These are phyloP conservation scores for Antheraea mylitta DNA, from an alignment of 1,140 invertebrate genomes.

Conservation along the genomic window DNA sequence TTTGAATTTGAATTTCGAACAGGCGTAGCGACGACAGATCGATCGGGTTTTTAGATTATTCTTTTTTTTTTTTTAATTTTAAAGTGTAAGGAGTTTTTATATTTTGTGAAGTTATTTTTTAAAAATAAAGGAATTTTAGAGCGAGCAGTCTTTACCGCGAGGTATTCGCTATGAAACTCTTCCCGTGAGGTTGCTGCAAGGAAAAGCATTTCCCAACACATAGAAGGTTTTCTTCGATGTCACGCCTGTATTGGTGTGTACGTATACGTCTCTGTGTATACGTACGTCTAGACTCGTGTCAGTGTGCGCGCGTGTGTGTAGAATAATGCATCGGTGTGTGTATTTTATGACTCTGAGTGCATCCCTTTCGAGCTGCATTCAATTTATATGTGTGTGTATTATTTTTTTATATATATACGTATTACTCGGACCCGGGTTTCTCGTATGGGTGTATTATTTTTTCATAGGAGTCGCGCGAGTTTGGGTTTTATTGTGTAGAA, in stretches of 20 bases:
- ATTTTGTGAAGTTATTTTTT: conserved; percentile 38
- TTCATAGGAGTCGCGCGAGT: conserved; percentile 37
- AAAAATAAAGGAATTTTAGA: conserved; percentile 44
- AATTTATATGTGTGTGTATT: conserved; percentile 75
- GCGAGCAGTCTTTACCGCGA: conserved; percentile 78
- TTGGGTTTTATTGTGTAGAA: conserved; percentile 20
- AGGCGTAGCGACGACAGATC: conserved; percentile 46
- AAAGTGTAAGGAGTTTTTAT: not conserved
- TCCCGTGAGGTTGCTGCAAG: conserved; percentile 76
- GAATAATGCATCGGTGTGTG: conserved; percentile 40
- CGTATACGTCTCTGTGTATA: conserved; percentile 39
- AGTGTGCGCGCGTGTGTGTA: conserved; percentile 37
- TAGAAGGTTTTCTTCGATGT: conserved; percentile 67
- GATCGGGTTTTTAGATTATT: conserved; percentile 46
- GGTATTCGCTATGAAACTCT: conserved; percentile 79
- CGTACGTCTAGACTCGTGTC: conserved; percentile 48
- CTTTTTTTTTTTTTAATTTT: conserved; percentile 5
- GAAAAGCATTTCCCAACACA: conserved; percentile 78
- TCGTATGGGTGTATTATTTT: conserved; percentile 61
- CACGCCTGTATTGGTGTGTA: conserved; percentile 44
- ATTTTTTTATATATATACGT: conserved; percentile 54
- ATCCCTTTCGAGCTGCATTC: conserved; percentile 77
- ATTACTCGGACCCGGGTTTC: not conserved
- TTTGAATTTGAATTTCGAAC: conserved; percentile 44
- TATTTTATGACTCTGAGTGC: conserved; percentile 78